Evolutionary conservation across 2,797 vertebrate species (phyloP).

Genomic region (Ciconia nigra): DNA sequence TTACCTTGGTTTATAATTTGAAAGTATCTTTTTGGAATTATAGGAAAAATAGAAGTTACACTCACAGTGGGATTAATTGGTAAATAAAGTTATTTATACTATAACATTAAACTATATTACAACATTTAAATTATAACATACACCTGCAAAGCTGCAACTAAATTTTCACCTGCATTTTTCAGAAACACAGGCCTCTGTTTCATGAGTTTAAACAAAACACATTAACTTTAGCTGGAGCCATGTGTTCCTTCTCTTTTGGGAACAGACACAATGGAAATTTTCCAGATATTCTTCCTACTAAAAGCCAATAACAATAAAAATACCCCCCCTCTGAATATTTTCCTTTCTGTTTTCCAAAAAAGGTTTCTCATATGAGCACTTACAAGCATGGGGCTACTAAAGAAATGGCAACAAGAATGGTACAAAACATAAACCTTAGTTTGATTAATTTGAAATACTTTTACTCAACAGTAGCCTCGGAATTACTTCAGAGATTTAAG

Average conservation of each 20-base stretch:
- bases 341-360: background rate
- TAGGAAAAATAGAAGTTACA: background rate
- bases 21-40: background rate
- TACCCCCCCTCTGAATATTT: rapidly evolving
- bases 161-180: background rate
- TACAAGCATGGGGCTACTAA: background rate
- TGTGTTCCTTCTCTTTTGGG: background rate
- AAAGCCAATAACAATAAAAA: background rate
- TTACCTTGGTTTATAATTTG: background rate
- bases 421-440: background rate
- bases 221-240: background rate
- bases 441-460: background rate
- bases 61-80: background rate
- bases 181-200: background rate
- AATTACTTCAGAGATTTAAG: background rate
- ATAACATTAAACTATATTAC: background rate
- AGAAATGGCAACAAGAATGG: background rate
- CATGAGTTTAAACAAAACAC: background rate
- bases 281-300: background rate
- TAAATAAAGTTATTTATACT: background rate
- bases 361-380: background rate
- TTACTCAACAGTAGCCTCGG: background rate
- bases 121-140: background rate
- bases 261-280: background rate
- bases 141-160: background rate